Conservation (phyloP, 2,888 invertebrate species). For the Melinaea menophilus region DNA sequence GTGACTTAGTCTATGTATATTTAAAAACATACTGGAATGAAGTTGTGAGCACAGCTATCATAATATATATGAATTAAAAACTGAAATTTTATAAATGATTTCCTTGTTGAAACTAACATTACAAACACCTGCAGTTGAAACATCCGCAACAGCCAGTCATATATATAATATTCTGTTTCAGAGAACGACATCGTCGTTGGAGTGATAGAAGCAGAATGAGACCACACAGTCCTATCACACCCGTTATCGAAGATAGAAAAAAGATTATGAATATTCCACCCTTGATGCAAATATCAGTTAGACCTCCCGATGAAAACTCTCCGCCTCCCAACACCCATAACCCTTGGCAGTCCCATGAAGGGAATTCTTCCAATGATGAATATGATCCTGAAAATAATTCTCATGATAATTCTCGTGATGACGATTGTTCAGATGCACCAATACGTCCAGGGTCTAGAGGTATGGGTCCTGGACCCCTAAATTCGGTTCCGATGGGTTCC, state of each 20-base stretch:
- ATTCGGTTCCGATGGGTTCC: constrained; percentile 29
- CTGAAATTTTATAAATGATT: not conserved
- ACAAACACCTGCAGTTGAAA: not conserved
- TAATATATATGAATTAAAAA: too few species aligned
- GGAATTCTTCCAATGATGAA: constrained; percentile 42
- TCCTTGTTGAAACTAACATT: not conserved
- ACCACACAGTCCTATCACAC: constrained; percentile 53
- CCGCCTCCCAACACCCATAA: constrained; percentile 44
- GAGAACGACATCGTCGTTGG: constrained; percentile 60
- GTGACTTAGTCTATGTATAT: too few species aligned
- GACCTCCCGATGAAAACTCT: constrained; percentile 50
- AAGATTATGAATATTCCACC: constrained; percentile 52
- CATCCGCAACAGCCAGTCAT: too few species aligned
- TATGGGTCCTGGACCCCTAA: constrained; percentile 31
- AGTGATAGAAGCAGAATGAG: constrained; percentile 53
- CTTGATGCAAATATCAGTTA: constrained; percentile 62
- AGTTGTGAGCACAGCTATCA: too few species aligned
- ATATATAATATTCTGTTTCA: constrained; percentile 34
- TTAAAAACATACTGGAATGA: too few species aligned
- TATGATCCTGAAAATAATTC: constrained; percentile 42
- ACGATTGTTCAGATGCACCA: constrained; percentile 26
- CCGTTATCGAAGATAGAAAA: constrained; percentile 54
- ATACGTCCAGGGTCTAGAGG: constrained; percentile 25
- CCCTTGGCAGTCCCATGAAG: constrained; percentile 46
- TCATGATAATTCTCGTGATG: constrained; percentile 30